Base-by-base conservation (phyloP, 2,113 vertebrate species). In the Daubentonia madagascariensis region DNA sequence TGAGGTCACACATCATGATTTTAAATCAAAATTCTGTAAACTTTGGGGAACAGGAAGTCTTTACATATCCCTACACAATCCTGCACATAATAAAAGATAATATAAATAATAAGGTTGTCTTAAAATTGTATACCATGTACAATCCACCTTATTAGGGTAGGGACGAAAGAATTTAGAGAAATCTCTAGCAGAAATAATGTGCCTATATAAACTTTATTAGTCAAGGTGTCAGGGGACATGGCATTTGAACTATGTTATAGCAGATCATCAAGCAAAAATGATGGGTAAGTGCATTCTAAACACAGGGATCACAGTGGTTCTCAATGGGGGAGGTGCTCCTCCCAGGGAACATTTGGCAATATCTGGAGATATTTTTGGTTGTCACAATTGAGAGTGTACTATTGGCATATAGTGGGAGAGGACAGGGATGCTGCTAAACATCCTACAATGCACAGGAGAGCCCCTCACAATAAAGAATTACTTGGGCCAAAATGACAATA, bases 1-100 rank as follows among this genome's bases (percentile, higher is more conserved):
- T 92, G 20, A 86, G 6, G 37, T 78, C 17, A 93, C 37, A 68
- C 35, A 52, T 57, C 14, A 68, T 90, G 40, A 97, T 75, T 89
- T 97, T 68, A 95, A 98, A 72, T 65, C 48, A 93, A 50, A 63
- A 75, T 73, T 95, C 70, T 90, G 0, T 72, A 93, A 97, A 81
- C 8, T 25, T 52, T 92, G 17, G 18, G 6, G 32, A 87, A 70
- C 2, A 88, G 37, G 17, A 78, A 83, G n/a, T 72, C 30, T 93
- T 93, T 73, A 54, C 25, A 87, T 91, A 83, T 14, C 5, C n/a
- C 11, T 78, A 89, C 5, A 70, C 5, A 95, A 67, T 85, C 57
- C 10, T 43, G 6, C 30, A 63, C 3, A 61, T 48, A 67, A 93
- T 85, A 73, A 97, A 76, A 76, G 72, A 50, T 76, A 85, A 89